Percentiles rank a stretch among this genome's conserved stretches.
Conservation (phyloP, 1,140 invertebrate species). For the Drosophila sucinea region DNA sequence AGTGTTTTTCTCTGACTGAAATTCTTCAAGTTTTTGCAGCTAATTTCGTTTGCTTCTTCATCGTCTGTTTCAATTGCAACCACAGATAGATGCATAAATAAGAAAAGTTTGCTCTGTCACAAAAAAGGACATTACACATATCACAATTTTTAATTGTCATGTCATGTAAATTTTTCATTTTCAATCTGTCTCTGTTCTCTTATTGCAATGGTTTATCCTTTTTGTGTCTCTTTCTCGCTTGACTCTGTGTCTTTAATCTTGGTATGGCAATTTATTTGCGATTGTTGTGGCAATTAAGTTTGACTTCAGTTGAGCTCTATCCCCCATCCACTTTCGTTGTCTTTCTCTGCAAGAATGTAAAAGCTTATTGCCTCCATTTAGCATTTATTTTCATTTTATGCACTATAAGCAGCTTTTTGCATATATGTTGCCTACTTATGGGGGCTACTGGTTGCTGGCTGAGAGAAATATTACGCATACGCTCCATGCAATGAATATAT, state of each 20-base stretch:
- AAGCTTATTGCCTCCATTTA: slow-evolving; percentile 11
- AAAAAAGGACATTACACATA: background rate
- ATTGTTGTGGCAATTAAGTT: slow-evolving; percentile 47
- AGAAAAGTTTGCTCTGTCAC: background rate
- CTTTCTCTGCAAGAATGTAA: slow-evolving; percentile 13
- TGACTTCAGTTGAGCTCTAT: slow-evolving; percentile 16
- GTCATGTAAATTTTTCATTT: slow-evolving; percentile 3
- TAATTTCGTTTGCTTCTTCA: background rate
- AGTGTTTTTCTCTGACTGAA: background rate
- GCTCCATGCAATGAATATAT: slow-evolving; percentile 30
- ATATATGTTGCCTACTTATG: slow-evolving; percentile 33
- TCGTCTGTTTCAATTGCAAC: background rate
- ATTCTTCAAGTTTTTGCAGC: background rate
- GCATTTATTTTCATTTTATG: slow-evolving; percentile 6
- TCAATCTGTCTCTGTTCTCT: background rate
- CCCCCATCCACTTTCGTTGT: slow-evolving; percentile 2
- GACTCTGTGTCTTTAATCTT: background rate
- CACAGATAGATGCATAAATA: background rate
- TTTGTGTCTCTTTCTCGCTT: slow-evolving; percentile 1
- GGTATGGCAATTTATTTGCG: slow-evolving; percentile 28
- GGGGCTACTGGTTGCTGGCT: background rate
- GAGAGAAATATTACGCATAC: slow-evolving; percentile 41
- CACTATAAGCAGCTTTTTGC: slow-evolving; percentile 32
- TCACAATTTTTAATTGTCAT: slow-evolving; percentile 6
- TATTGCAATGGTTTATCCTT: background rate